These are phyloP conservation scores for Lacanobia oleracea DNA, from an alignment of 2,888 invertebrate genomes.

Conservation along the genomic window DNA sequence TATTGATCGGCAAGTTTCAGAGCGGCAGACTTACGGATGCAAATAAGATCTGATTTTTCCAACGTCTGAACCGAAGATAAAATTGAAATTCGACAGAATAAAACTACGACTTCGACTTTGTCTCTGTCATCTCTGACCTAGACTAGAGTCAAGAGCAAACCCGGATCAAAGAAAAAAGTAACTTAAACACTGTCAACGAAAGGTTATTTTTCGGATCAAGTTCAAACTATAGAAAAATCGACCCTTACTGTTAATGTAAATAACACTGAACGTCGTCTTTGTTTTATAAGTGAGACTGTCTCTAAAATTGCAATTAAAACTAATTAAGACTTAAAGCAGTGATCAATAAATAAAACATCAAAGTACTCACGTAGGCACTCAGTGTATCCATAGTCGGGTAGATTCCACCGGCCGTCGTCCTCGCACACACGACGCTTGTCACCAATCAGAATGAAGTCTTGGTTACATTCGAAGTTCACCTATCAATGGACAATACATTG, in stretches of 20 bases:
- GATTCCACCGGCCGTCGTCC: slow-evolving; percentile 95
- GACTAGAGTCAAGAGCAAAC: no score
- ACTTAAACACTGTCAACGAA: no score
- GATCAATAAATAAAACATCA: background rate
- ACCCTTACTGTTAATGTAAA: no score
- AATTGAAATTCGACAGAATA: background rate
- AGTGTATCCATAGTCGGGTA: slow-evolving; percentile 96
- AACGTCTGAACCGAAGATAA: background rate
- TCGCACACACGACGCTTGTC: slow-evolving; percentile 95
- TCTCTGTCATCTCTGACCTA: no score
- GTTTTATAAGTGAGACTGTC: background rate
- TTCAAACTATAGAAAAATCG: background rate
- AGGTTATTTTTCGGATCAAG: no score
- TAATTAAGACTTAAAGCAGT: background rate
- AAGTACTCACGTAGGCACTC: slow-evolving; percentile 96
- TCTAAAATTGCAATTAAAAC: background rate
- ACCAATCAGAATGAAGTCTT: slow-evolving; percentile 96
- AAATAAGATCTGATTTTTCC: background rate
- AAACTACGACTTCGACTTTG: no score
- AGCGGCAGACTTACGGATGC: background rate
- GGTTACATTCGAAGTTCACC: slow-evolving; percentile 97
- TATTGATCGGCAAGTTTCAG: background rate
- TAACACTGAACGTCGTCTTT: no score
- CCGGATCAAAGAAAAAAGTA: no score
- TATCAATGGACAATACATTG: slow-evolving; percentile 69